Conservation (phyloP, 2,113 vertebrate species). For the Rallus limicola region DNA sequence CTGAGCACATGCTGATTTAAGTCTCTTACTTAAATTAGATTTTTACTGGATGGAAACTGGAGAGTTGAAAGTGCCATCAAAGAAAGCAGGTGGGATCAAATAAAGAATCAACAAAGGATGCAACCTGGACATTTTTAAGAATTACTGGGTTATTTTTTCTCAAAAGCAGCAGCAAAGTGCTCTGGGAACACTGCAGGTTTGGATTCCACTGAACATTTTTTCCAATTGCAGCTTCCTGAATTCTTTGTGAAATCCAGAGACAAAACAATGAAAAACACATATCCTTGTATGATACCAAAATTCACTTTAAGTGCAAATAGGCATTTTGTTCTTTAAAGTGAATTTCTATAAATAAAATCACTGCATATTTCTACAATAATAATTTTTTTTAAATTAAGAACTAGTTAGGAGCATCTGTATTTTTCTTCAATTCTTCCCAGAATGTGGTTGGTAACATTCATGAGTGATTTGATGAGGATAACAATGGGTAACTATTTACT, state of each 20-base stretch:
- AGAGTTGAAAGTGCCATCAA: neutral
- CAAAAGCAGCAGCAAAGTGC: neutral
- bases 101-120: neutral
- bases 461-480: constrained; percentile 10
- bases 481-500: constrained; percentile 12
- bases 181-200: neutral
- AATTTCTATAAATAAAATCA: neutral
- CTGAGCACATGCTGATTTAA: neutral
- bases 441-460: neutral
- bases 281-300: neutral
- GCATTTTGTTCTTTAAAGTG: neutral
- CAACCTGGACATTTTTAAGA: neutral
- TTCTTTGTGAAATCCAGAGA: neutral
- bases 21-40: neutral
- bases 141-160: neutral
- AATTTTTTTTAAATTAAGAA: neutral
- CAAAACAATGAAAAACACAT: neutral
- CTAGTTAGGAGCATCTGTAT: neutral
- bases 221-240: neutral
- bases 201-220: neutral
- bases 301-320: neutral
- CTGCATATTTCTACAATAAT: neutral
- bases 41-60: neutral
- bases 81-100: neutral
- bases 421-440: neutral